These are phyloP conservation scores for Penaeus japonicus DNA, from an alignment of 1,140 invertebrate genomes.

Conservation along the genomic window DNA sequence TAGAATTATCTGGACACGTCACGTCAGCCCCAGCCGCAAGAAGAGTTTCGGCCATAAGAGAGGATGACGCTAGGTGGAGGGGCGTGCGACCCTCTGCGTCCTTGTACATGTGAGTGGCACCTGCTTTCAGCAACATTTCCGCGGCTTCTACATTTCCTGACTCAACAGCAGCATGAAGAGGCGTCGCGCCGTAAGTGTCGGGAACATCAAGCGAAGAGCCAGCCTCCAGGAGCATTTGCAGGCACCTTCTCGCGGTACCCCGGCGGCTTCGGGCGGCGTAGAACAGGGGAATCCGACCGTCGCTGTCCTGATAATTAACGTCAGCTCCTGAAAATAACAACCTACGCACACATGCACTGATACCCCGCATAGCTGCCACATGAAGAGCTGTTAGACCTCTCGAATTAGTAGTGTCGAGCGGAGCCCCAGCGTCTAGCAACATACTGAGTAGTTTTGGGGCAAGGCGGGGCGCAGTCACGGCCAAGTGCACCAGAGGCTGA, in stretches of 20 bases:
- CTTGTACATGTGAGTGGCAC: not conserved
- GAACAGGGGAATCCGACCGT: constrained; percentile 78
- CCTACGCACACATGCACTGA: constrained; percentile 78
- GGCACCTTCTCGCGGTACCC: constrained; percentile 64
- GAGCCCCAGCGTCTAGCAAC: constrained; percentile 75
- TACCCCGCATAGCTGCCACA: constrained; percentile 76
- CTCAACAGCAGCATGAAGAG: constrained; percentile 81
- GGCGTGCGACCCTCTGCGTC: not conserved
- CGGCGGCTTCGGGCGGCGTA: constrained; percentile 78
- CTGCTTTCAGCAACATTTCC: not conserved
- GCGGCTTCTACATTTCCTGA: not conserved
- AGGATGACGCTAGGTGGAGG: constrained; percentile 74
- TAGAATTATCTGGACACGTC: constrained; percentile 81
- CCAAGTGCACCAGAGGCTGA: not conserved
- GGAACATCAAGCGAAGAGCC: constrained; percentile 62
- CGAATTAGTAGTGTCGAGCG: constrained; percentile 73
- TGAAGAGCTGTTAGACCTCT: constrained; percentile 81
- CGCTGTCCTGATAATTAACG: constrained; percentile 77
- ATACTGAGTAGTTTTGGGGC: constrained; percentile 64
- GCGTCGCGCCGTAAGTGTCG: constrained; percentile 89
- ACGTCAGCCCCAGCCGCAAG: constrained; percentile 85
- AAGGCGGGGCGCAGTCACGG: not conserved
- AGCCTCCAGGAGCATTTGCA: constrained; percentile 74
- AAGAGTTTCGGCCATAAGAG: constrained; percentile 78
- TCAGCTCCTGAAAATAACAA: constrained; percentile 73